Evolutionary conservation across 1,140 invertebrate species (phyloP), one percentile per base, ranked within the genome.

Genomic region (Megalopta genalis): DNA sequence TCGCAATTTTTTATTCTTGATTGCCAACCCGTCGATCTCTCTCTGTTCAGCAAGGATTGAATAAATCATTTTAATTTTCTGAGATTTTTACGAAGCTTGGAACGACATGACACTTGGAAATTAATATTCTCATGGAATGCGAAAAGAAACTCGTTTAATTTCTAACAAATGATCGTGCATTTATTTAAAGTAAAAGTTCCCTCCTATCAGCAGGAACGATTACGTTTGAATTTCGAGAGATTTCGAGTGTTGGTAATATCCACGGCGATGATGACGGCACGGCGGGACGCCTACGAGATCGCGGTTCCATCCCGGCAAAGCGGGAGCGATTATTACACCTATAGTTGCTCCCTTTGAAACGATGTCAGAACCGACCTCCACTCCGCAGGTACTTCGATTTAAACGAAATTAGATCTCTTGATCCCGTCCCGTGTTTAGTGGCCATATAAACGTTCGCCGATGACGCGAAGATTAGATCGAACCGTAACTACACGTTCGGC

Each of bases 341-440:
- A 59, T 59, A 21, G 7, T 21, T 12, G 37, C 10, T 69, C 65
- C 25, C 70, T 54, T 57, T 77, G 81, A 83, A 32, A 62, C n/a
- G 68, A 60, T 18, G 25, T 70, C 65, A 64, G 46, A 27, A 25
- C 57, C 27, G 80, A 79, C 54, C 57, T 52, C 42, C 32, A 27
- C n/a, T 23, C 54, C 1, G 39, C 69, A 39, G 52, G 49, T 42
- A 67, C 46, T 74, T 65, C 79, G 79, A 67, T 81, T 77, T 60
- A 66, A 21, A 27, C n/a, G 54, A 66, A 70, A 84, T 84, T 84
- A 83, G 62, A 80, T 71, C 81, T 49, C 57, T 52, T 25, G 72
- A 71, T 32, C 49, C 68, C 32, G 27, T 42, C 12, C n/a, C 54
- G 42, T 32, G 52, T 67, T 60, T 83, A 60, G 18, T 32, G 39